A percentile compares a stretch with the other conserved stretches of the same genome.
phyloP scores from a whole-genome alignment of 2,888 invertebrate species.

The Orthosia cruda region DNA sequence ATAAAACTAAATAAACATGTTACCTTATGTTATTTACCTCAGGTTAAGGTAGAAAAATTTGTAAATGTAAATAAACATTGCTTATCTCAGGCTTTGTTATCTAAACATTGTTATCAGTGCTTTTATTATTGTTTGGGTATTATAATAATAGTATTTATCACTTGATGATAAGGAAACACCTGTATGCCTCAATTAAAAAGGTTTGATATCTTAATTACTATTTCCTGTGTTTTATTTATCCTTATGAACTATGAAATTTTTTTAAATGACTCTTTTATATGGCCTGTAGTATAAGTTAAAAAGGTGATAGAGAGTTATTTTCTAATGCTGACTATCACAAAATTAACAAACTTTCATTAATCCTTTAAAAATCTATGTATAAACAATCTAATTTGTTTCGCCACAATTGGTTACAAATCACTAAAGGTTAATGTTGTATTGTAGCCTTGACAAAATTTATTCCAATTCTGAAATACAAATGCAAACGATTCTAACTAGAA shows the following conservation, averaged over 20 bases:
- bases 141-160: slow-evolving; percentile 34
- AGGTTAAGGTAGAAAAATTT: slow-evolving; percentile 17
- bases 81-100: slow-evolving; percentile 54
- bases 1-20: slow-evolving; percentile 1
- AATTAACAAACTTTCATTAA: neutral
- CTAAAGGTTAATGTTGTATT: slow-evolving; percentile 3
- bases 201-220: neutral
- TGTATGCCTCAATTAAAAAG: slow-evolving; percentile 15
- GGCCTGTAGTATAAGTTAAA: neutral
- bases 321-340: neutral
- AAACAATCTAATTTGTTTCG: neutral
- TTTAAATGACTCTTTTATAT: neutral
- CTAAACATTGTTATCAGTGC: slow-evolving; percentile 53
- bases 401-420: slow-evolving; percentile 20
- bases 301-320: neutral
- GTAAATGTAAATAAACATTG: slow-evolving; percentile 61
- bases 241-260: neutral
- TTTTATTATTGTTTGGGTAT: slow-evolving; percentile 50
- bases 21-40: slow-evolving; percentile 8
- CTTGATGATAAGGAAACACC: slow-evolving; percentile 40
- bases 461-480: slow-evolving; percentile 4
- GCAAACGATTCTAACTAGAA: slow-evolving; percentile 23
- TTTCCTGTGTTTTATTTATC: slow-evolving; percentile 10
- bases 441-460: slow-evolving; percentile 5
- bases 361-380: neutral